Base-by-base conservation (phyloP, 2,113 vertebrate species). In the Anthoscopus minutus region DNA sequence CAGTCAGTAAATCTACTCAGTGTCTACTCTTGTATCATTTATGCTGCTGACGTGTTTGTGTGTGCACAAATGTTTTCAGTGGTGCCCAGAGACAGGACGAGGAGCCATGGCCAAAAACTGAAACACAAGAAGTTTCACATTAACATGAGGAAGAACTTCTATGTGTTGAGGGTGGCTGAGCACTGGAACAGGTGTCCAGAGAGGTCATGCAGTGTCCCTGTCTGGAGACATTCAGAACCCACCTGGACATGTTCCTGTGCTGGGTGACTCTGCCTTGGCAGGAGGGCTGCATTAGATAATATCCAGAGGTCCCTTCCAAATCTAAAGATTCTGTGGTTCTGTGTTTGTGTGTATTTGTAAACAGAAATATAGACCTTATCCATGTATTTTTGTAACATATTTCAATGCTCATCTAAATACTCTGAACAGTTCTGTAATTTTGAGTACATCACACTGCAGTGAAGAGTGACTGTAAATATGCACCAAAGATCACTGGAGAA, bases 401-500 rank as follows among this genome's bases (percentile, higher is more conserved):
- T 92, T 81, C 28, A 62, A 0, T 64, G 44, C 17, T 37, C 23
- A 45, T 66, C 24, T 60, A 38, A 66, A 48, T 42, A 37, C 27
- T 71, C 30, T 60, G 76, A 88, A 51, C 44, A 48, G 21, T 77
- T 89, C 50, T 66, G 25, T 50, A 92, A 53, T 10, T 90, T 57
- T 6, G 24, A 74, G 22, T 28, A 33, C 28, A 42, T 48, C 8
- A 14, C 50, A 58, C 38, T 1, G 2, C 66, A 64, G 56, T 31
- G 61, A 91, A 67, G 66, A 80, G 9, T 73, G 51, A 19, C 81
- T 92, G 61, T 78, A 83, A 93, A 93, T 93, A 94, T 35, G 7
- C 51, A 67, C 37, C 33, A 60, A 86, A 88, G 27, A 91, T 92
- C 73, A 72, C 53, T 19, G 42, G 78, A 93, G 85, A 95, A 93